phyloP scores from a whole-genome alignment of 2,888 invertebrate genomes.

The Temnothorax rugatulus region DNA sequence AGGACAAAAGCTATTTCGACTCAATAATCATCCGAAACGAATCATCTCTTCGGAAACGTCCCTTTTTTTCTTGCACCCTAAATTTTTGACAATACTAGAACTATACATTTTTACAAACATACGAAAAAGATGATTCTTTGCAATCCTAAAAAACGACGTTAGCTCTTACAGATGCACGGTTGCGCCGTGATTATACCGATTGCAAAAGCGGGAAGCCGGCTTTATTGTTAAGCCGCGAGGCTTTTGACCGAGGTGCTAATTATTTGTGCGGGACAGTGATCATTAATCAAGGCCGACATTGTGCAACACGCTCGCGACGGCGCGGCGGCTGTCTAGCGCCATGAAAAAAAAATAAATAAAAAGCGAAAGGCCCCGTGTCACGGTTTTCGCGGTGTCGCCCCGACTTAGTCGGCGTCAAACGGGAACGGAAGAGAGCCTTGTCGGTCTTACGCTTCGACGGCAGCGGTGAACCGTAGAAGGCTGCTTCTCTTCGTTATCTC shows the following conservation, averaged over 20 bases:
- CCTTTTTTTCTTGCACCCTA: background rate
- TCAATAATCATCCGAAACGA: background rate
- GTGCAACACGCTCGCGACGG: slow-evolving; percentile 63
- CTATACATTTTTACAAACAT: background rate
- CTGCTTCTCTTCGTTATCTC: slow-evolving; percentile 61
- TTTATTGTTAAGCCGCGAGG: background rate
- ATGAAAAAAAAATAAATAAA: slow-evolving; percentile 62
- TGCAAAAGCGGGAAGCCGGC: background rate
- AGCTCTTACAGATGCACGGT: background rate
- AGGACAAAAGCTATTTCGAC: slow-evolving; percentile 7
- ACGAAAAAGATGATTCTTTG: background rate
- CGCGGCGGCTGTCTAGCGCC: slow-evolving; percentile 62
- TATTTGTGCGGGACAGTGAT: slow-evolving; percentile 14
- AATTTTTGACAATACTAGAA: background rate
- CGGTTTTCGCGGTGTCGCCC: slow-evolving; percentile 85
- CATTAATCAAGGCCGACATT: slow-evolving; percentile 59
- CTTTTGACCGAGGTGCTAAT: slow-evolving; percentile 27
- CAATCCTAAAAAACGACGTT: background rate
- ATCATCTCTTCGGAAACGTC: background rate
- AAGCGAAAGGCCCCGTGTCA: slow-evolving; percentile 79
- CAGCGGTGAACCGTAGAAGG: slow-evolving; percentile 81
- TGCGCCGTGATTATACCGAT: background rate
- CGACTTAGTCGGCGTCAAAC: slow-evolving; percentile 83
- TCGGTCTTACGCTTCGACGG: slow-evolving; percentile 85
- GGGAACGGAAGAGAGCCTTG: slow-evolving; percentile 83